phyloP scores from a whole-genome alignment of 2,888 invertebrate species.

The Himalopsyche kuldschensis region DNA sequence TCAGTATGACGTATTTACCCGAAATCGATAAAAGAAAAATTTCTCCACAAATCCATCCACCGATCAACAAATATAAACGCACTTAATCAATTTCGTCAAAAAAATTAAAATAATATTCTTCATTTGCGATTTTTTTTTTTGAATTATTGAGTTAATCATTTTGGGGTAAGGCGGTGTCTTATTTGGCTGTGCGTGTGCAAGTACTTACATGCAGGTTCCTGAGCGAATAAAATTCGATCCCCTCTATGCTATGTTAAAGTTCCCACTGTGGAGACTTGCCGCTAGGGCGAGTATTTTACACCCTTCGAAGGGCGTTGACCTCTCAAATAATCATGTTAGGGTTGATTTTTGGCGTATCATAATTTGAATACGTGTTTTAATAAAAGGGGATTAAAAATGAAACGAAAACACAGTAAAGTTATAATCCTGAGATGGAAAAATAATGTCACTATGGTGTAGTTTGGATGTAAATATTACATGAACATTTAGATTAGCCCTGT shows the following conservation, averaged over 20 bases:
- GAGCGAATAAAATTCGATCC: slow-evolving; percentile 7
- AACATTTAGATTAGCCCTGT: not conserved
- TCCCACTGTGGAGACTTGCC: not conserved
- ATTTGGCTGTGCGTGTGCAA: not conserved
- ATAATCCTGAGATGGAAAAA: not conserved
- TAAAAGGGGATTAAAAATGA: not conserved
- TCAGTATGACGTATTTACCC: no score
- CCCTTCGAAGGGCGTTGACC: slow-evolving; percentile 33
- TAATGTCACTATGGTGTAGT: not conserved
- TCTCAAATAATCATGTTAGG: slow-evolving; percentile 35
- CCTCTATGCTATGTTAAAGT: slow-evolving; percentile 6
- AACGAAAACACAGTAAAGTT: not conserved
- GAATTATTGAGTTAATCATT: not conserved
- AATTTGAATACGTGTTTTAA: slow-evolving; percentile 25
- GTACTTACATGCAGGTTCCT: slow-evolving; percentile 1
- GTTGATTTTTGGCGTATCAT: slow-evolving; percentile 38
- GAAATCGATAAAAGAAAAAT: no score
- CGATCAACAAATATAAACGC: no score
- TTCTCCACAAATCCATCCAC: no score
- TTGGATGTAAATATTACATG: not conserved
- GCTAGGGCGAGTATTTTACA: not conserved
- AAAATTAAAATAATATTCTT: no score
- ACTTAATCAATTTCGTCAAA: no score
- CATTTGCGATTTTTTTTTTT: no score
- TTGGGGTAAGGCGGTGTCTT: not conserved